phyloP scores from a whole-genome alignment of 35 echinoderm and acorn worm species.

The Eucidaris tribuloides region DNA sequence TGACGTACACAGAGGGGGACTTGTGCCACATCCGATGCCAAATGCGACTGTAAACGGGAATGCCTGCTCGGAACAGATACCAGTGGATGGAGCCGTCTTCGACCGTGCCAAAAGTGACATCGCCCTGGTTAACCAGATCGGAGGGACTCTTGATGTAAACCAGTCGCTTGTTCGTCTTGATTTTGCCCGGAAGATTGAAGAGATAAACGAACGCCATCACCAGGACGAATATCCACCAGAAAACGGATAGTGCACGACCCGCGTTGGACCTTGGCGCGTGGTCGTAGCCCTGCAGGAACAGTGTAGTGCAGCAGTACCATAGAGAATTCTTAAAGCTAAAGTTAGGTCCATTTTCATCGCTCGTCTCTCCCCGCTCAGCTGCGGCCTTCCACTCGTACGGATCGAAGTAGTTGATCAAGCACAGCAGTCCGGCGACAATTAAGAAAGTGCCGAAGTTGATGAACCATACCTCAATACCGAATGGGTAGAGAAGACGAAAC shows the following conservation, averaged over 20 bases:
- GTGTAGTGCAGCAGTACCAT: conserved; percentile 60
- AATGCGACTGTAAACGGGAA: conserved; percentile 1
- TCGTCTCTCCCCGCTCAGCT: conserved; percentile 26
- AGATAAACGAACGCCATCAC: conserved; percentile 63
- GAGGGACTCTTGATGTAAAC: conserved; percentile 27
- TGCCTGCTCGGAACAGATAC: conserved; percentile 10
- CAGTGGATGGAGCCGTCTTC: conserved; percentile 9
- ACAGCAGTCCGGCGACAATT: conserved; percentile 23
- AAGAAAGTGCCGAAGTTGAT: conserved; percentile 42
- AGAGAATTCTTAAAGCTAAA: conserved; percentile 57
- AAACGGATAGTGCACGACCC: conserved; percentile 2
- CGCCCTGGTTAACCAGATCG: conserved; percentile 1
- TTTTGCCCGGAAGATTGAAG: conserved; percentile 21
- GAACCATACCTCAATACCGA: conserved; percentile 65
- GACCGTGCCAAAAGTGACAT: conserved; percentile 17
- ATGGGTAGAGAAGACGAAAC: conserved; percentile 55
- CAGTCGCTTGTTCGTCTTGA: conserved; percentile 41
- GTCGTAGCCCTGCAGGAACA: conserved; percentile 54
- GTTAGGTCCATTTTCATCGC: conserved; percentile 38
- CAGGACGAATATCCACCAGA: conserved; percentile 70
- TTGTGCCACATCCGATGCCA: background rate
- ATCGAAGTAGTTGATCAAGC: conserved; percentile 44
- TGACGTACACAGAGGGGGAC: conserved; percentile 2
- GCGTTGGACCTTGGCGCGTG: background rate
- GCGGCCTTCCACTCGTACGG: conserved; percentile 55